A percentile compares a stretch with the other conserved stretches of the same genome.
Evolutionary conservation across 2,888 invertebrate species (phyloP).

Genomic region (Stenoptilia bipunctidactyla): DNA sequence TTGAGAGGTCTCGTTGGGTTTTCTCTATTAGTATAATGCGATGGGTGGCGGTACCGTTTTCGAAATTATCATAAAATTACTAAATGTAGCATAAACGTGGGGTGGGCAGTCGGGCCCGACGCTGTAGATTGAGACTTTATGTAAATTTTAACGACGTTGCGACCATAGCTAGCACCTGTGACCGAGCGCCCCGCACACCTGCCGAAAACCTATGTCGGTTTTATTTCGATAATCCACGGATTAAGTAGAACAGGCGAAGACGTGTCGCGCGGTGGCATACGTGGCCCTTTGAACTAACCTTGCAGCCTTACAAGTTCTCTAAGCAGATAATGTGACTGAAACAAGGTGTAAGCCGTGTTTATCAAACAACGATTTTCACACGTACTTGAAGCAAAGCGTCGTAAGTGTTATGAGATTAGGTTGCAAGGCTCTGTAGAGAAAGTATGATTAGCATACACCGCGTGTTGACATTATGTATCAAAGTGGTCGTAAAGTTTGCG

Average conservation of each 20-base stretch:
- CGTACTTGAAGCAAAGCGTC: not conserved
- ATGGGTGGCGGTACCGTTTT: conserved; percentile 69
- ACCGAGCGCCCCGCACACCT: conserved; percentile 54
- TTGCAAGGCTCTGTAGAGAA: not conserved
- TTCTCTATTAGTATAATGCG: conserved; percentile 71
- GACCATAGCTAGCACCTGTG: conserved; percentile 70
- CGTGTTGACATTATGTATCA: too few relatives aligned
- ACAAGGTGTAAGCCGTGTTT: conserved; percentile 1
- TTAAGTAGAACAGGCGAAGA: conserved; percentile 66
- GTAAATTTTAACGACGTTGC: conserved; percentile 72
- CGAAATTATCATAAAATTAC: conserved; percentile 72
- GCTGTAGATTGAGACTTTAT: conserved; percentile 71
- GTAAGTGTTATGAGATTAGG: not conserved
- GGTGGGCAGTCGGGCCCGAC: conserved; percentile 59
- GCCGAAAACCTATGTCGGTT: conserved; percentile 70
- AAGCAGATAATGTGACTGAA: conserved; percentile 1
- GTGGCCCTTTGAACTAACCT: not conserved
- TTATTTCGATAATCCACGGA: conserved; percentile 69
- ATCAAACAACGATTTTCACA: conserved; percentile 1
- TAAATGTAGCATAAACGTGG: conserved; percentile 71
- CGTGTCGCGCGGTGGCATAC: conserved; percentile 27
- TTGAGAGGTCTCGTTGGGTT: conserved; percentile 39
- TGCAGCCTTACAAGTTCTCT: conserved; percentile 18
- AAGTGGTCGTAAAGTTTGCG: too few relatives aligned
- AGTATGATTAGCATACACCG: not conserved